Conservation (phyloP, 2,888 invertebrate species). For the Dynastes grantii region DNA sequence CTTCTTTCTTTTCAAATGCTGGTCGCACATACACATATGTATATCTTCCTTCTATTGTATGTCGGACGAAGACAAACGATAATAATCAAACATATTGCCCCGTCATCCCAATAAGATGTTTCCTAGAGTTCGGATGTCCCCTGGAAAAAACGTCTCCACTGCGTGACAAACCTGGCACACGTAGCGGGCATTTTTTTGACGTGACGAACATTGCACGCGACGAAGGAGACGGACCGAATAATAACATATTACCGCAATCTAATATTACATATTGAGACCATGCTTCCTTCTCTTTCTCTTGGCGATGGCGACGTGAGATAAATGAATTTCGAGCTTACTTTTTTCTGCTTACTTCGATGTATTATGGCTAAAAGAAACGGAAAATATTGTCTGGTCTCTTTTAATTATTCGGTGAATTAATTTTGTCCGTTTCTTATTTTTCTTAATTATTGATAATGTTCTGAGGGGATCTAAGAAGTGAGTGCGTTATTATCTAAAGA, state of each 20-base stretch:
- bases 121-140: neutral
- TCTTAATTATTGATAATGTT: too few species aligned
- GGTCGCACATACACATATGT: too few species aligned
- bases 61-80: neutral
- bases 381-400: too few species aligned
- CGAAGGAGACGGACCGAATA: slow-evolving; percentile 1
- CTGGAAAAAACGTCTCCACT: neutral
- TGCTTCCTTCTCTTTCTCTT: neutral
- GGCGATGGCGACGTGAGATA: neutral
- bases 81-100: slow-evolving; percentile 15
- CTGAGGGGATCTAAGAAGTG: too few species aligned
- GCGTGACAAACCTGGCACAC: slow-evolving; percentile 9
- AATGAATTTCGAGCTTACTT: neutral
- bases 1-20: neutral
- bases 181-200: too few species aligned
- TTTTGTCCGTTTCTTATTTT: too few species aligned
- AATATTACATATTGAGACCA: slow-evolving; percentile 9
- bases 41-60: neutral
- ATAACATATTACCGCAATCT: slow-evolving; percentile 6
- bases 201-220: neutral
- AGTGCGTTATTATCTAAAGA: too few species aligned
- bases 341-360: neutral
- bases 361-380: neutral
- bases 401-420: too few species aligned
- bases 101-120: slow-evolving; percentile 8